Percentiles rank a stretch among this genome's conserved stretches.
phyloP scores from a whole-genome alignment of 2,797 vertebrate species.

The Parambassis ranga region DNA sequence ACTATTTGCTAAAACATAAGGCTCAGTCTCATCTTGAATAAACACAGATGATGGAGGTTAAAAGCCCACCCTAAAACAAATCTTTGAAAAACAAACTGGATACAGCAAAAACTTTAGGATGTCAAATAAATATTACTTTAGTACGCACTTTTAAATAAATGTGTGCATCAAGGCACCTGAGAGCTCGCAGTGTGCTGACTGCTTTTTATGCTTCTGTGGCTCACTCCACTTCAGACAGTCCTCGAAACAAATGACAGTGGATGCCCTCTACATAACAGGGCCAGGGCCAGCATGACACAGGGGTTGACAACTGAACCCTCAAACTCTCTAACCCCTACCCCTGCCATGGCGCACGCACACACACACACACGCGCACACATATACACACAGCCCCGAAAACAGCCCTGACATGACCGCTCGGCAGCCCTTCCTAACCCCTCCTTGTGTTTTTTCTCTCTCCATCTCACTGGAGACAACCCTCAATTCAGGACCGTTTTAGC shows the following conservation, averaged over 20 bases:
- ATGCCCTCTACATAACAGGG: conserved; percentile 80
- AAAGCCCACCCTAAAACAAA: conserved; percentile 18
- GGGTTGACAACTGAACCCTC: conserved; percentile 83
- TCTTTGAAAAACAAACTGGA: not conserved
- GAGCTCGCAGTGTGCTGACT: conserved; percentile 42
- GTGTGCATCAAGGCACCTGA: conserved; percentile 33
- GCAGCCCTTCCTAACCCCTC: conserved; percentile 66
- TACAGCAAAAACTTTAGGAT: conserved; percentile 29
- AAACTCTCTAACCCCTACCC: conserved; percentile 63
- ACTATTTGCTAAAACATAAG: conserved; percentile 18
- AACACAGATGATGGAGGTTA: conserved; percentile 15
- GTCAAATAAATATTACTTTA: conserved; percentile 31
- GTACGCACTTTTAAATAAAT: conserved; percentile 48
- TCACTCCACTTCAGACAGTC: conserved; percentile 72
- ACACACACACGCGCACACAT: conserved; percentile 25
- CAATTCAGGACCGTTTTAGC: conserved; percentile 76
- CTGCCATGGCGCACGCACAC: conserved; percentile 42
- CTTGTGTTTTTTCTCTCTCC: conserved; percentile 63
- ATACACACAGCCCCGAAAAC: conserved; percentile 47
- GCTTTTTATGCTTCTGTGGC: conserved; percentile 62
- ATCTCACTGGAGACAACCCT: conserved; percentile 75
- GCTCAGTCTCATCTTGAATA: conserved; percentile 20
- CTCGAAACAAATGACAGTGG: conserved; percentile 81
- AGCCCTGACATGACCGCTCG: conserved; percentile 79
- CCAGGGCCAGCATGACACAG: conserved; percentile 79